Base-by-base conservation (phyloP, 2,113 vertebrate genomes). In the Tringa solitaria region DNA sequence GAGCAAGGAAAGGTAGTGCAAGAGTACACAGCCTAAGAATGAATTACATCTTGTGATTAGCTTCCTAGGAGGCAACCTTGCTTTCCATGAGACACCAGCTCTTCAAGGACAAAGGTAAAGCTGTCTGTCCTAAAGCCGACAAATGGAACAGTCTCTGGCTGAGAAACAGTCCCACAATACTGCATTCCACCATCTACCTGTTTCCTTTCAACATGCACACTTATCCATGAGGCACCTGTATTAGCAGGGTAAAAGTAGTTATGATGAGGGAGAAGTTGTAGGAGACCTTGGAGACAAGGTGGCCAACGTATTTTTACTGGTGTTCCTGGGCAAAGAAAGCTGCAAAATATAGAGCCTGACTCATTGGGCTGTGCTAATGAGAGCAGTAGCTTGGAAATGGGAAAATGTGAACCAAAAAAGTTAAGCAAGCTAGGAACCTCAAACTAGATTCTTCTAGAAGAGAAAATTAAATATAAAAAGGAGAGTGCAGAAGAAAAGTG, bases 181-280 rank as follows among this genome's bases (percentile, higher is more conserved):
- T 20, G 9, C 0, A 0, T 48, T 72, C 46, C 10, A 82, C 53
- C 18, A 39, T 17, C 21, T 20, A 14, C 19, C 17, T 35, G 18
- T 27, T 72, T 35, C 35, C 45, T 26, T 67, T 69, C 63, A 57
- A 28, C 33, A 22, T 60, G 24, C 30, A 57, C n/a, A 14, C 30
- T 45, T 21, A 50, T 9, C 32, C 12, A 6, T 1, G 10, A 81
- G 53, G 9, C 18, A 37, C 17, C 33, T 45, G 32, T 21, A 45
- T 21, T 23, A 81, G 50, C 18, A 60, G 21, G 10, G 45, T 27
- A 39, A 80, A 80, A 45, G 20, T 18, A 74, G 6, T 8, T 22
- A 35, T 22, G n/a, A 16, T 32, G 46, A 8, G 12, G 59, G n/a
- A 84, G 50, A 84, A 54, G 77, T 43, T 75, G 13, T 32, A 78